Conservation (phyloP, 2,113 vertebrate genomes). For the Garra rufa region DNA sequence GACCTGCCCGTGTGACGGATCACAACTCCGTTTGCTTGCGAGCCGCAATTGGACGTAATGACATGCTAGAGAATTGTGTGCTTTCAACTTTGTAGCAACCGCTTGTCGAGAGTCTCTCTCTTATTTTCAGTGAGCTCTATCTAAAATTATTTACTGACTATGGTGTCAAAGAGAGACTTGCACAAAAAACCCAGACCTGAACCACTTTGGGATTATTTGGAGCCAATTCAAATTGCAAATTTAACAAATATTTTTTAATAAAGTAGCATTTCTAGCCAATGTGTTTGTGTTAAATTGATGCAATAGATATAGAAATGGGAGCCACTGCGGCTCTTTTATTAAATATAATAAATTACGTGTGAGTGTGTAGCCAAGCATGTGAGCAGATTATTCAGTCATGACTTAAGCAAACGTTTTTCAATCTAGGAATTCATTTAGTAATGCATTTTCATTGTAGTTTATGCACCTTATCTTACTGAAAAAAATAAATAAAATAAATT, state of each 20-base stretch:
- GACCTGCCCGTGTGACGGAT: not conserved
- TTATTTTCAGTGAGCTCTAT: not conserved
- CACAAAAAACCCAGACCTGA: too few species aligned
- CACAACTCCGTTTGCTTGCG: not conserved
- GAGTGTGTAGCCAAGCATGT: not conserved
- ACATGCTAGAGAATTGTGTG: not conserved
- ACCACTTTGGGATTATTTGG: not conserved
- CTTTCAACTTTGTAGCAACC: not conserved
- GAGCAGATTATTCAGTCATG: not conserved
- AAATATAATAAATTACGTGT: not conserved
- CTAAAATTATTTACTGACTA: not conserved
- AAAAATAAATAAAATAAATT: too few species aligned
- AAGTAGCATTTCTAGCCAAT: not conserved
- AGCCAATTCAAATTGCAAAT: not conserved
- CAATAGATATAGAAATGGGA: not conserved
- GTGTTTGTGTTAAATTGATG: not conserved
- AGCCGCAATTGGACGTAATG: not conserved
- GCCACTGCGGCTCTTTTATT: not conserved
- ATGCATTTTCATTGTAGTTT: not conserved
- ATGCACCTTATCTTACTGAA: too few species aligned
- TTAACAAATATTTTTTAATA: not conserved
- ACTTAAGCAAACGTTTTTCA: too few species aligned
- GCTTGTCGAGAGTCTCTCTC: not conserved
- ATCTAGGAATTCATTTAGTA: not conserved
- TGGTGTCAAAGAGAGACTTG: not conserved